Conservation (phyloP, 53 echinoderm and acorn worm genomes). For the Apostichopus leukothele region DNA sequence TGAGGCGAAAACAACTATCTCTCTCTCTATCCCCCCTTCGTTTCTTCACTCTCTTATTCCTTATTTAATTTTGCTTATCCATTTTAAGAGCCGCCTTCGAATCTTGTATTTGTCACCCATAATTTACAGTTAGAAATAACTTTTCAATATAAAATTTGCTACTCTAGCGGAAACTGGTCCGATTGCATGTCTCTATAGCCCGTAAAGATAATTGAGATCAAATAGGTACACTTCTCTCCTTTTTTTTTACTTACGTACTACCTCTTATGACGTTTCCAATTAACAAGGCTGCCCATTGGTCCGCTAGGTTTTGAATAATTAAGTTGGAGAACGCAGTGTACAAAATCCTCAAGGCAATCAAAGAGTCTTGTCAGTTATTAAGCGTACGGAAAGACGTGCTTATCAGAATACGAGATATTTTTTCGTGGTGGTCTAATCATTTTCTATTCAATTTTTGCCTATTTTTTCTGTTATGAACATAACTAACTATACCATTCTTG, state of each 20-base stretch:
- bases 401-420: not conserved
- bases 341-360: constrained; percentile 40
- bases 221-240: not conserved
- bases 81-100: not conserved
- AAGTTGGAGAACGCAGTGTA: constrained; percentile 14
- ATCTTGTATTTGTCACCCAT: not conserved
- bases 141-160: not conserved
- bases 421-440: not conserved
- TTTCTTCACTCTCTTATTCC: no score
- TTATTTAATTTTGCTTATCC: no score
- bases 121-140: not conserved
- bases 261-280: constrained; percentile 28
- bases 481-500: not conserved
- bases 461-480: constrained; percentile 14
- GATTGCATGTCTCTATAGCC: not conserved
- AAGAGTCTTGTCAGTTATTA: constrained; percentile 14
- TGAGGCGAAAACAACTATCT: no score
- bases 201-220: not conserved
- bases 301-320: constrained; percentile 29
- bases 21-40: no score
- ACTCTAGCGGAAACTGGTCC: not conserved
- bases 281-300: constrained; percentile 22
- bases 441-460: constrained; percentile 1
- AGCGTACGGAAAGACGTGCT: constrained; percentile 9
- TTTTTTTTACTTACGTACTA: constrained; percentile 5